phyloP scores from a whole-genome alignment of 92 coral and sea anemone species.

The Porites rus region DNA sequence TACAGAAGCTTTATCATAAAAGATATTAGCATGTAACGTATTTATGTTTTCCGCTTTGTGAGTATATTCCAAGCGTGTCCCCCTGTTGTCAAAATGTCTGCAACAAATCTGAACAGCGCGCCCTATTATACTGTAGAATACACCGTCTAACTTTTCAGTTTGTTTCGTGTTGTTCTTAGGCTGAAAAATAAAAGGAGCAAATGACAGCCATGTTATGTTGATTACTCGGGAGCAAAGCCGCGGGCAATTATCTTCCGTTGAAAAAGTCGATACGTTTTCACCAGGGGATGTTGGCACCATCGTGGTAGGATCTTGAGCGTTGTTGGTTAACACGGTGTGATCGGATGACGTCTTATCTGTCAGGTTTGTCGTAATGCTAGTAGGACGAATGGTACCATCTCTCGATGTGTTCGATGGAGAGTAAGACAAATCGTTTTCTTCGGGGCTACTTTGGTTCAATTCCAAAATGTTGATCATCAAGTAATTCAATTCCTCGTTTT shows the following conservation, averaged over 20 bases:
- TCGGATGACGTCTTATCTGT: background rate
- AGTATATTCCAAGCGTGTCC: background rate
- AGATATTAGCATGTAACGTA: constrained; percentile 2
- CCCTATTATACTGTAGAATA: constrained; percentile 5
- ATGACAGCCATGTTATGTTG: constrained; percentile 17
- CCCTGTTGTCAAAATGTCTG: background rate
- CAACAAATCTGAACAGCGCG: constrained; percentile 19
- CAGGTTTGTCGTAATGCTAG: background rate
- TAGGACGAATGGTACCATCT: background rate
- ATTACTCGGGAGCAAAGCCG: background rate
- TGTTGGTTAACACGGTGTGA: background rate
- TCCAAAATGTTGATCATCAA: constrained; percentile 23
- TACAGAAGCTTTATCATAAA: constrained; percentile 3
- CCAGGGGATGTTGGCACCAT: background rate
- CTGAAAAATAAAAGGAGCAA: constrained; percentile 12
- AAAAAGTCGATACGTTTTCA: background rate
- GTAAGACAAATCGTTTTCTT: background rate
- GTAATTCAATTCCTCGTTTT: background rate
- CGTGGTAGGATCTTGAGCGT: background rate
- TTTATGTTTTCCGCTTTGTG: background rate
- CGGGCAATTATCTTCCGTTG: background rate
- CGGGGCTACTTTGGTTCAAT: background rate
- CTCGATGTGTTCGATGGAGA: background rate
- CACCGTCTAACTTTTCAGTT: background rate
- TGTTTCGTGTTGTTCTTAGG: background rate